Percentiles rank a stretch among this genome's conserved stretches.
phyloP scores from a whole-genome alignment of 2,113 vertebrate species.

The Catagonus wagneri region DNA sequence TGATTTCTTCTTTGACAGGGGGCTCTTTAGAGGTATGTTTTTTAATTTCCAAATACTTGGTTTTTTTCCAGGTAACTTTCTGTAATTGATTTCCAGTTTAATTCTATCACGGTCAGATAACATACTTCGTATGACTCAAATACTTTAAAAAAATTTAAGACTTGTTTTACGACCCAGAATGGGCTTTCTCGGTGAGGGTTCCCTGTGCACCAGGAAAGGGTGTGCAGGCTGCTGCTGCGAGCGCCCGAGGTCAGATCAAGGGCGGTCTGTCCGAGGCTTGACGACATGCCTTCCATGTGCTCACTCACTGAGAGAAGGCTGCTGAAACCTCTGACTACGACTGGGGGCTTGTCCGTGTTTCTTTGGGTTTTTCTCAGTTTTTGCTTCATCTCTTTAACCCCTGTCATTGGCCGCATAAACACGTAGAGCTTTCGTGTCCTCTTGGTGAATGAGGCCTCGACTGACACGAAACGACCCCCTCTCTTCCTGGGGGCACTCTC shows the following conservation, averaged over 20 bases:
- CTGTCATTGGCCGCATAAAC: background rate
- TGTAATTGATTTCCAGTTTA: background rate
- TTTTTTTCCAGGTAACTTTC: background rate
- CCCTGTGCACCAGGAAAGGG: background rate
- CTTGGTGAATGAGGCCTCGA: background rate
- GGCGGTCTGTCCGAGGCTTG: rapidly evolving
- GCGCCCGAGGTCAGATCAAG: rapidly evolving
- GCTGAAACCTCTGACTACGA: rapidly evolving
- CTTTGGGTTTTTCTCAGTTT: background rate
- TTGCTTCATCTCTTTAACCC: background rate
- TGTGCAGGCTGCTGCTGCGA: background rate
- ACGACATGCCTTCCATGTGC: rapidly evolving
- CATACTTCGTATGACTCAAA: background rate
- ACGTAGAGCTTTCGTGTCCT: too few species aligned
- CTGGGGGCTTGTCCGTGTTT: background rate
- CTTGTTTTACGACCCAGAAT: background rate
- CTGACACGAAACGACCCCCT: too few species aligned
- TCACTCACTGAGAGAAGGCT: too few species aligned
- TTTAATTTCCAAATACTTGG: background rate
- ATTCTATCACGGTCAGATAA: background rate
- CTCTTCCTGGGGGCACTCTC: too few species aligned
- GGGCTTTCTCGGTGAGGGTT: background rate
- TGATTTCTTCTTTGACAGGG: background rate
- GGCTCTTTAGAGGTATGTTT: background rate
- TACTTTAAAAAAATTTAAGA: background rate